Evolutionary conservation across 2,113 vertebrate species (phyloP), one percentile per base, ranked within the genome.

Genomic region (Scartelaos histophorus): DNA sequence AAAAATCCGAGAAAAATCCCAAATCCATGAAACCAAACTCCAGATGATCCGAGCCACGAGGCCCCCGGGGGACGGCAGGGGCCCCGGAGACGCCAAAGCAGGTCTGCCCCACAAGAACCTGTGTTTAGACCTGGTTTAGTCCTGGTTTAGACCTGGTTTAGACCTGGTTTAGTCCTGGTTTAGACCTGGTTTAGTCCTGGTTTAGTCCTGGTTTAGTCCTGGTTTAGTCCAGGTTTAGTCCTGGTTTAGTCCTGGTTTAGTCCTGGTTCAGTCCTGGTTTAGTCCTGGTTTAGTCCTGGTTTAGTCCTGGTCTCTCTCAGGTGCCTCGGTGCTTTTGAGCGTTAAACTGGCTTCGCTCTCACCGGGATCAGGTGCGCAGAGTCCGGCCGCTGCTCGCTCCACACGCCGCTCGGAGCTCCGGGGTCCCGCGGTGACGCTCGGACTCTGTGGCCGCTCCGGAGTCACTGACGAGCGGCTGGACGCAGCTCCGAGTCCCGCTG

Each of bases 1-100:
- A 69, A 85, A 93, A 76, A 92, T 99, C 13, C 88, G 92, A 54
- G 97, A 98, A 68, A 95, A 97, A 70, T 95, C 95, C 0, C 95
- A 95, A 76, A 96, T 91, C 87, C 97, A 99, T 89, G 97, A 99
- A 87, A 94, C 96, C 62, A 98, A 97, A 73, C 93, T 99, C 13
- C 91, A 94, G 24, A 95, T 95, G 84, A 96, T 99, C 45, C 93
- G 96, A 66, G 95, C 96, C 0, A 89, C 98, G 3, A 95, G 95
- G 88, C n/a, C n/a, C 19, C 19, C 21, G 6, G 6, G 54, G 90
- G 97, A 98, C 34, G 95, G 96, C 89, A 98, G 97, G n/a, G n/a
- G n/a, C n/a, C n/a, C 17, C 47, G 5, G 3, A 49, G 13, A 47
- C 2, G 46, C 46, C 16, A 47, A 47, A 47, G 46, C 46, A 47